Evolutionary conservation across 2,888 invertebrate genomes (phyloP).

Genomic region (Dynastes grantii): DNA sequence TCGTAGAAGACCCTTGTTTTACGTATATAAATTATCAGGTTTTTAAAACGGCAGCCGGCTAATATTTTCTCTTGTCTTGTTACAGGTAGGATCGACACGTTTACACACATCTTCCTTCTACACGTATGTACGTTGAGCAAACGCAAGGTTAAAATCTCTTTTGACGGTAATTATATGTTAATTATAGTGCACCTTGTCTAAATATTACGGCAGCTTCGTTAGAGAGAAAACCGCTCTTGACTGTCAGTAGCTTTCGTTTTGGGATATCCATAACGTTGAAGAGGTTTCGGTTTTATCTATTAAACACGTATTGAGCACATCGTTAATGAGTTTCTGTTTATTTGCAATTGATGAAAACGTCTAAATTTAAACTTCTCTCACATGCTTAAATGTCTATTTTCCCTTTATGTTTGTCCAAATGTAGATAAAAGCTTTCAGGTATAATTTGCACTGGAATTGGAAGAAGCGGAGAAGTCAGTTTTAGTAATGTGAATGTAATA

Average conservation of each 20-base stretch:
- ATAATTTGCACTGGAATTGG: too few species aligned
- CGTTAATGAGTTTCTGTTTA: too few species aligned
- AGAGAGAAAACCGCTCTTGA: not conserved
- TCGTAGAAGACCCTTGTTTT: constrained; percentile 30
- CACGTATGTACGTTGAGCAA: constrained; percentile 22
- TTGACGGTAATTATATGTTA: constrained; percentile 40
- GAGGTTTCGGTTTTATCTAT: constrained; percentile 5
- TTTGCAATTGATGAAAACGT: too few species aligned
- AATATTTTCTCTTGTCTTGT: constrained; percentile 45
- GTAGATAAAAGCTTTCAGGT: too few species aligned
- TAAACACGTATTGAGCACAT: not conserved
- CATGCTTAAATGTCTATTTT: too few species aligned
- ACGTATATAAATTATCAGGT: constrained; percentile 41
- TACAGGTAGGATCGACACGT: constrained; percentile 46
- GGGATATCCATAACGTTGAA: not conserved
- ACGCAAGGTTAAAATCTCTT: constrained; percentile 23
- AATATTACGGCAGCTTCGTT: constrained; percentile 15
- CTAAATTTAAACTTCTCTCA: too few species aligned
- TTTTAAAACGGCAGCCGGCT: constrained; percentile 41
- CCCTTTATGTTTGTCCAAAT: too few species aligned
- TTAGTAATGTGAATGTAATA: too few species aligned
- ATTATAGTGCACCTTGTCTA: constrained; percentile 18
- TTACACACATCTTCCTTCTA: constrained; percentile 31
- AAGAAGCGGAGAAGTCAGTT: too few species aligned
- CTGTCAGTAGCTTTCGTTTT: not conserved